A percentile compares a stretch with the other conserved stretches of the same genome.
Evolutionary conservation across 2,797 vertebrate genomes (phyloP).

Genomic region (Xiphorhynchus erythropygius): DNA sequence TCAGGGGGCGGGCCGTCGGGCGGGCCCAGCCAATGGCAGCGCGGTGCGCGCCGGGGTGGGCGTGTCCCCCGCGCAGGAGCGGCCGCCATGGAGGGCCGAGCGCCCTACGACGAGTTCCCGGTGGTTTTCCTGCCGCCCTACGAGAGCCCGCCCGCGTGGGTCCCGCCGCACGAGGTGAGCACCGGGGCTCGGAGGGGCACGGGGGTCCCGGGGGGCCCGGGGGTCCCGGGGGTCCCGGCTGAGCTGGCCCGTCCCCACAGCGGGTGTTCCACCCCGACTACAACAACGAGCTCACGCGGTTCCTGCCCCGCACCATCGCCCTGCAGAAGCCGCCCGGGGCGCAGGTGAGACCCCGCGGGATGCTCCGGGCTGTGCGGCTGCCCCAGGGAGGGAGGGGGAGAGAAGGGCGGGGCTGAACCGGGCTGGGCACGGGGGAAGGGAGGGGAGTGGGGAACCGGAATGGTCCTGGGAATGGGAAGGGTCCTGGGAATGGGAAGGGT

Average conservation of each 20-base stretch:
- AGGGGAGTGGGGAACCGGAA: no score
- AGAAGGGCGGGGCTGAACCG: no score
- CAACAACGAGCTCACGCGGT: conserved; percentile 96
- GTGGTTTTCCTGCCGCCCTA: conserved; percentile 94
- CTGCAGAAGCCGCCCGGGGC: conserved; percentile 95
- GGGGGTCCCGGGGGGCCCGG: background rate
- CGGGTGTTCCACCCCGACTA: conserved; percentile 93
- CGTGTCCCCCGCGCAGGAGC: background rate
- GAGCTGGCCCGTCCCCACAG: conserved; percentile 62
- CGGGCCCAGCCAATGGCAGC: background rate
- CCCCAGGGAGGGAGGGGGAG: no score
- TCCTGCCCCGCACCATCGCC: conserved; percentile 89
- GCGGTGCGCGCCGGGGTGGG: accelerated
- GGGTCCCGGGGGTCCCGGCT: background rate
- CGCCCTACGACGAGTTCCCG: conserved; percentile 91
- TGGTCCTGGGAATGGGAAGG: no score
- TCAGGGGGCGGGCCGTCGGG: no score
- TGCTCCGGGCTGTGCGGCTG: no score
- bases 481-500: background rate
- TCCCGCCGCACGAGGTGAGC: conserved; percentile 28
- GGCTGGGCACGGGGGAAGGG: no score
- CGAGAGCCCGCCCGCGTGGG: conserved; percentile 95
- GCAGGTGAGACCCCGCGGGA: conserved; percentile 72
- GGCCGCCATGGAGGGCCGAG: conserved; percentile 55
- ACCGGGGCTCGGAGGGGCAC: background rate